A percentile compares a stretch with the other conserved stretches of the same genome.
These are phyloP conservation scores for Temnothorax nylanderi DNA, from an alignment of 1,140 invertebrate species.

Conservation along the genomic window DNA sequence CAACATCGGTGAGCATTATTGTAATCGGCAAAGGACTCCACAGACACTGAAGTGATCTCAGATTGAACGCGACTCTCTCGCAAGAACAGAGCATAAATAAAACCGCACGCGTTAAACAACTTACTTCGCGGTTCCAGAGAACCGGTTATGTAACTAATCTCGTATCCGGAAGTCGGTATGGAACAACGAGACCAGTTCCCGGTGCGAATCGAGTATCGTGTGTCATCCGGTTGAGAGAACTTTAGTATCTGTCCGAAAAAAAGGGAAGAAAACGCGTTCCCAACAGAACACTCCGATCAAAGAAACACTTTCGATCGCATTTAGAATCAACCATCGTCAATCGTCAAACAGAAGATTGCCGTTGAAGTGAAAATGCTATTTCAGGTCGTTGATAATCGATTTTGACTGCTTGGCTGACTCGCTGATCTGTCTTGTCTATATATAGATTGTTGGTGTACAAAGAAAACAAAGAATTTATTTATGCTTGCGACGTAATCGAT, in stretches of 20 bases:
- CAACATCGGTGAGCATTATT: not conserved
- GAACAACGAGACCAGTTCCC: conserved; percentile 56
- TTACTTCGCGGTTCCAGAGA: conserved; percentile 49
- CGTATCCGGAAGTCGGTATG: conserved; percentile 58
- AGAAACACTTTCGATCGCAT: conserved; percentile 39
- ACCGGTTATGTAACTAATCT: conserved; percentile 70
- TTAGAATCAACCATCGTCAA: not conserved
- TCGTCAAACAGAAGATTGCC: not conserved
- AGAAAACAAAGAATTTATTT: not conserved
- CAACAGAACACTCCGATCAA: not conserved
- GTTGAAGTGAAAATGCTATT: not conserved
- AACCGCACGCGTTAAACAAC: conserved; percentile 62
- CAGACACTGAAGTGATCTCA: conserved; percentile 41
- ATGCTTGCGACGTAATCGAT: not conserved
- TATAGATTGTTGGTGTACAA: not conserved
- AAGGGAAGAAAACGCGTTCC: not conserved
- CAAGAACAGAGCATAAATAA: conserved; percentile 64
- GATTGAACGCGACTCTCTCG: conserved; percentile 16
- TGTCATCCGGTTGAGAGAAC: not conserved
- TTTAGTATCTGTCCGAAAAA: not conserved
- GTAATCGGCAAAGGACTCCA: not conserved
- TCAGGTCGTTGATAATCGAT: not conserved
- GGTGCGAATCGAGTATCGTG: conserved; percentile 18
- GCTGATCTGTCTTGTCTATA: not conserved
- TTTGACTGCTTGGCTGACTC: not conserved